A percentile compares a stretch with the other conserved stretches of the same genome.
phyloP scores from a whole-genome alignment of 2,888 invertebrate species.

The Cylindroiulus punctatus region DNA sequence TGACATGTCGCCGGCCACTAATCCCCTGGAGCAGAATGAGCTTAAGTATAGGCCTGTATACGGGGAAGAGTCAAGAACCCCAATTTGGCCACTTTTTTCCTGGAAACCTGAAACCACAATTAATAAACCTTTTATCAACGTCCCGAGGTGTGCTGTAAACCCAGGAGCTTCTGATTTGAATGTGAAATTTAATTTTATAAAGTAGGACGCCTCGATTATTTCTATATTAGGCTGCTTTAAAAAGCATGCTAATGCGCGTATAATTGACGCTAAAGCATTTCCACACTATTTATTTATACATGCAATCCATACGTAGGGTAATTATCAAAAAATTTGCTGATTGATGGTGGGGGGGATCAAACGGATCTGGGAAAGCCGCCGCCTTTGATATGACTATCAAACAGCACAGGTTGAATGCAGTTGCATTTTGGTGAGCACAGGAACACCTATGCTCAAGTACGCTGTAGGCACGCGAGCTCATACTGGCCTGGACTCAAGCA shows the following conservation, averaged over 20 bases:
- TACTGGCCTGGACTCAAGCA: background rate
- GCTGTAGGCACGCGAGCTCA: background rate
- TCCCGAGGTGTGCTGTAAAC: background rate
- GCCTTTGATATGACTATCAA: background rate
- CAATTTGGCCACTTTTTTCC: background rate
- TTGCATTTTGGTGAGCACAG: background rate
- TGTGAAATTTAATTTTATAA: background rate
- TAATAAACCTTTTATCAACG: constrained; percentile 10
- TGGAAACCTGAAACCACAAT: background rate
- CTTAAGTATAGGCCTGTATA: background rate
- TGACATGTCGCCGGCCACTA: background rate
- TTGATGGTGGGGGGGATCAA: background rate
- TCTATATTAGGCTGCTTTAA: constrained; percentile 10
- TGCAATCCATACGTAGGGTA: background rate
- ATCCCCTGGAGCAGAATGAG: background rate
- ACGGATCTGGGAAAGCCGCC: background rate
- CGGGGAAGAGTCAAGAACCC: constrained; percentile 13
- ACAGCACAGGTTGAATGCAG: background rate
- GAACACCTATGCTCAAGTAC: constrained; percentile 21
- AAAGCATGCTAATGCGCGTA: background rate
- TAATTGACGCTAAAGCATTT: constrained; percentile 10
- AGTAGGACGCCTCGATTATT: background rate
- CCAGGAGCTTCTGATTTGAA: background rate
- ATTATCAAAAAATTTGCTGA: background rate
- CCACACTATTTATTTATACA: background rate